Base-by-base conservation (phyloP, 2,797 vertebrate genomes). In the Xenops minutus region DNA sequence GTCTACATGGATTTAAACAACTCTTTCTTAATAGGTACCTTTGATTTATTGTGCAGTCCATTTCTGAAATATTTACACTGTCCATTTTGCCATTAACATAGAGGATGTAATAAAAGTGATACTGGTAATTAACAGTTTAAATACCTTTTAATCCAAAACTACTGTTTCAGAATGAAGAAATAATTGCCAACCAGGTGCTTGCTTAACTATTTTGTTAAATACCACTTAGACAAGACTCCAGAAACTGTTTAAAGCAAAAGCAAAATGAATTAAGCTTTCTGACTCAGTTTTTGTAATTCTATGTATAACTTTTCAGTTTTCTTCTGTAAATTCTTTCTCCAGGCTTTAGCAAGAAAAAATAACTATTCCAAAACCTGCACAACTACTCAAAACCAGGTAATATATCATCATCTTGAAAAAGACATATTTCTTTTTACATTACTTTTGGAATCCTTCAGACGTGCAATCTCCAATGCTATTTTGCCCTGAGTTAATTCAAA, bases 41-140 rank as follows among this genome's bases (percentile, higher is more conserved):
- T 63, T 88, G 37, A 71, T 63, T 76, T 87, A 82, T 63, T 73
- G n/a, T 29, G 41, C 22, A 41, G 32, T 56, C 43, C 19, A 59
- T 85, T 93, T 85, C 41, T 67, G 41, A 95, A 95, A 89, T 91
- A 89, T 89, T 95, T 93, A 85, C 39, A 10, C 21, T 37, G 22
- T 20, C 52, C 67, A 10, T 93, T 91, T 90, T 84, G 4, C 21
- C 52, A 82, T 89, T 82, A 62, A 56, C 23, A 56, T n/a, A 30
- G 48, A 67, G 41, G 19, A 62, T 4, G 8, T n/a, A 87, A 79
- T 59, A 52, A 95, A 74, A 82, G 14, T 2, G 11, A 85, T 79
- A 14, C 52, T 59, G 61, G 41, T 52, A 93, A 95, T 85, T 92
- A 82, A 8, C 13, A 63, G 49, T 46, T 91, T 85, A 85, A 84